Evolutionary conservation across 1,140 invertebrate species (phyloP).

Genomic region (Calliopsis andreniformis): DNA sequence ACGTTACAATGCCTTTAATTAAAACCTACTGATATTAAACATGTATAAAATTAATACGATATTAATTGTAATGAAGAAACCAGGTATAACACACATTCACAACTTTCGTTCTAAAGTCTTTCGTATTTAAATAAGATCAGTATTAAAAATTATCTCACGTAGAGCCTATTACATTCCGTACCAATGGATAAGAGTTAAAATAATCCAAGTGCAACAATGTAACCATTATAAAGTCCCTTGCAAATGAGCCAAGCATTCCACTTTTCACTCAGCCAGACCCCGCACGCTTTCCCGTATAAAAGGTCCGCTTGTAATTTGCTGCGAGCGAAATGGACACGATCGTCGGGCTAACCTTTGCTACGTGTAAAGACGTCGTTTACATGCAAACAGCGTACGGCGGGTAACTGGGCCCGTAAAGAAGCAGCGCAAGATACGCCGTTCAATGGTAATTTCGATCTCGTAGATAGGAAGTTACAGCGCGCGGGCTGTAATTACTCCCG

Average conservation of each 20-base stretch:
- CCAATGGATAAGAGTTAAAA: too few species aligned
- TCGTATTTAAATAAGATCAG: too few species aligned
- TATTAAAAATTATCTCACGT: too few species aligned
- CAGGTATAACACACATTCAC: too few species aligned
- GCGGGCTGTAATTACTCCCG: slow-evolving; percentile 67
- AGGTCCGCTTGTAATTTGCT: slow-evolving; percentile 55
- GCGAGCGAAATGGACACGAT: slow-evolving; percentile 55
- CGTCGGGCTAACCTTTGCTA: slow-evolving; percentile 63
- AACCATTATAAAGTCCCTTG: too few species aligned
- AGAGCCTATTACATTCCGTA: too few species aligned
- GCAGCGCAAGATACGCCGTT: slow-evolving; percentile 67
- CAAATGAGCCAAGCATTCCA: background rate
- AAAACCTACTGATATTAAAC: too few species aligned
- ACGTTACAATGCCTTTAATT: too few species aligned
- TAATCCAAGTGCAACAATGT: too few species aligned
- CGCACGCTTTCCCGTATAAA: slow-evolving; percentile 31
- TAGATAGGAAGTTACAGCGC: slow-evolving; percentile 68
- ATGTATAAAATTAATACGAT: too few species aligned
- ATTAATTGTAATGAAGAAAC: too few species aligned
- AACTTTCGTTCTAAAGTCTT: too few species aligned
- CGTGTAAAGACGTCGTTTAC: slow-evolving; percentile 70
- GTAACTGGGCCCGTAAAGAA: slow-evolving; percentile 71
- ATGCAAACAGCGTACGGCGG: slow-evolving; percentile 64
- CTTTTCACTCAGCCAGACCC: background rate
- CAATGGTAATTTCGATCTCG: slow-evolving; percentile 71